Percentiles rank a stretch among this genome's conserved stretches.
These are phyloP conservation scores for Pavo muticus DNA, from an alignment of 2,113 vertebrate species.

Conservation along the genomic window DNA sequence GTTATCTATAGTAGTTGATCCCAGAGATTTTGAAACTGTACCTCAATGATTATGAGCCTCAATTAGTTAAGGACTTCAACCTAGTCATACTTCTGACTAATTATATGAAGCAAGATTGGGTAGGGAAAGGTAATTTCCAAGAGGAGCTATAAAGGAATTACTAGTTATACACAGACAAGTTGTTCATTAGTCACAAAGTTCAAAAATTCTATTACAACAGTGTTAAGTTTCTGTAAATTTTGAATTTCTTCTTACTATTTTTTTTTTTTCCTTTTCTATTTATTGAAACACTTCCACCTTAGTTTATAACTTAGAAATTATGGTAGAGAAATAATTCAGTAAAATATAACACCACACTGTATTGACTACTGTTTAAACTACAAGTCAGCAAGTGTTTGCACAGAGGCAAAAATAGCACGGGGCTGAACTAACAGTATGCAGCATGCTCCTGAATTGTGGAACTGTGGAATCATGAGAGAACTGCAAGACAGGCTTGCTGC, in stretches of 20 bases:
- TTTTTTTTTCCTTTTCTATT: not conserved
- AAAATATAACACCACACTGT: not conserved
- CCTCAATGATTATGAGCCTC: accelerated
- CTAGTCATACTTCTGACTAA: not conserved
- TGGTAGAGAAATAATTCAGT: not conserved
- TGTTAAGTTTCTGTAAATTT: not conserved
- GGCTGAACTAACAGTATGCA: not conserved
- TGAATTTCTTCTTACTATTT: not conserved
- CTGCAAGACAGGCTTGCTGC: not conserved
- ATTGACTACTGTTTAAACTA: not conserved
- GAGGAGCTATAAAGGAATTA: not conserved
- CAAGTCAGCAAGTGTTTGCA: not conserved
- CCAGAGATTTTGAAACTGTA: not conserved
- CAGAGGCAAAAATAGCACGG: not conserved
- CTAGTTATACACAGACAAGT: not conserved
- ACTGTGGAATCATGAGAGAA: not conserved
- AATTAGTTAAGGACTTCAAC: not conserved
- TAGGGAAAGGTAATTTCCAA: not conserved
- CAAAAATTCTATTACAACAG: not conserved
- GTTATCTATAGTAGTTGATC: not conserved
- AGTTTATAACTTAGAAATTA: not conserved
- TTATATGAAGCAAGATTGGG: not conserved
- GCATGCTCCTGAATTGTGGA: not conserved
- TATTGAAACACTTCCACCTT: not conserved
- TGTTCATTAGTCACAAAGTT: not conserved